Evolutionary conservation across 2,797 vertebrate genomes (phyloP).

Genomic region (Podarcis siculus): DNA sequence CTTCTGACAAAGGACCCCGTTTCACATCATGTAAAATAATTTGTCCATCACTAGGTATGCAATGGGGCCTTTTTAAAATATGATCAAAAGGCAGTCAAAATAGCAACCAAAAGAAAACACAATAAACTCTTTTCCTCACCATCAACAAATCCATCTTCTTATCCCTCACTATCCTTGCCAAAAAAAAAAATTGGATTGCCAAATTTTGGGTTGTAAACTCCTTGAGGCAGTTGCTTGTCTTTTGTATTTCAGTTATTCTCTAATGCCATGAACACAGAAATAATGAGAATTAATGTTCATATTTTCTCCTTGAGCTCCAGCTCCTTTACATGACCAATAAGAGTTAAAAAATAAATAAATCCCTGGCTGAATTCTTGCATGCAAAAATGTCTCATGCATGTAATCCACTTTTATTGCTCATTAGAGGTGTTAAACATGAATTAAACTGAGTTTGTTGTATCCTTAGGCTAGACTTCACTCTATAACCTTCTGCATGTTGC

Average conservation of each 20-base stretch:
- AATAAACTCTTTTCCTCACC: not conserved
- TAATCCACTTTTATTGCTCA: slow-evolving; percentile 63
- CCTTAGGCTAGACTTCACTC: slow-evolving; percentile 45
- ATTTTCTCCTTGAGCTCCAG: slow-evolving; percentile 60
- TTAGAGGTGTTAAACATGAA: slow-evolving; percentile 55
- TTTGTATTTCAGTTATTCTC: not conserved
- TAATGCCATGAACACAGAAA: not conserved
- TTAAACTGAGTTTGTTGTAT: slow-evolving; percentile 49
- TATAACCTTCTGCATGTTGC: slow-evolving; percentile 29
- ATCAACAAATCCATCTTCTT: not conserved
- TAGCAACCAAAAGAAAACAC: not conserved
- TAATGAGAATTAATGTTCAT: slow-evolving; percentile 40
- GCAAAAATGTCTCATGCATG: slow-evolving; percentile 56
- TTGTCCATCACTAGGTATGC: not conserved
- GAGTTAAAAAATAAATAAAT: slow-evolving; percentile 47
- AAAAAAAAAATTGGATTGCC: not conserved
- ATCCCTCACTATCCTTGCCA: not conserved
- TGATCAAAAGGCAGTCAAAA: not conserved
- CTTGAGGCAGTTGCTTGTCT: not conserved
- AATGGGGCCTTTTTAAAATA: not conserved
- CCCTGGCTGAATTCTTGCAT: slow-evolving; percentile 62
- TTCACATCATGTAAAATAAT: not conserved
- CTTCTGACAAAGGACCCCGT: not conserved
- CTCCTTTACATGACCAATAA: slow-evolving; percentile 60
- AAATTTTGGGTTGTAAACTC: not conserved